phyloP scores from a whole-genome alignment of 2,113 vertebrate genomes.

The Emydura subglobosa region DNA sequence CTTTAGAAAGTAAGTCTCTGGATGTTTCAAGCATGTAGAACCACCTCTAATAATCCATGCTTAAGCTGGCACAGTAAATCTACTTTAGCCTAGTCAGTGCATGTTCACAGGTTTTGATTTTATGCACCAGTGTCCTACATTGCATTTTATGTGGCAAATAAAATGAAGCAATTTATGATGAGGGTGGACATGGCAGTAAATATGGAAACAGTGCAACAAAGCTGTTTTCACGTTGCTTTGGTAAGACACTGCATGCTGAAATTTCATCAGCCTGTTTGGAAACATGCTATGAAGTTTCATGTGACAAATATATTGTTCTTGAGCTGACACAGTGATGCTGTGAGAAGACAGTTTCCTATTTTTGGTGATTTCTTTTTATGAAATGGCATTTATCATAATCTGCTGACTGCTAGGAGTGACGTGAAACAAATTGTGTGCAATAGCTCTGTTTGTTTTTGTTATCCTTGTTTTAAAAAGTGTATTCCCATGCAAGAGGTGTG shows the following conservation, averaged over 20 bases:
- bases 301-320: not conserved
- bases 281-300: not conserved
- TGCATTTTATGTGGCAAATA: slow-evolving; percentile 29
- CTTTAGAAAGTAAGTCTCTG: slow-evolving; percentile 20
- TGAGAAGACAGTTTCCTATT: not conserved
- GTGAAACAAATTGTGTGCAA: not conserved
- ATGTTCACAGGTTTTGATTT: not conserved
- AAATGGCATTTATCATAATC: not conserved
- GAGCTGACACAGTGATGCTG: not conserved
- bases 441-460: slow-evolving; percentile 39
- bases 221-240: not conserved
- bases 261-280: slow-evolving; percentile 7
- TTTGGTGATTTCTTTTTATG: not conserved
- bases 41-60: not conserved
- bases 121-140: not conserved
- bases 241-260: not conserved
- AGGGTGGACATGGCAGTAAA: not conserved
- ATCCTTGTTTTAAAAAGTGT: not conserved
- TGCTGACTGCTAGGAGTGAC: not conserved
- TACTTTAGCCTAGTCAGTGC: not conserved
- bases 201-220: not conserved
- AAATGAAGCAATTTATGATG: slow-evolving; percentile 35
- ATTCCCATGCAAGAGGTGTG: not conserved
- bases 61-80: slow-evolving; percentile 19
- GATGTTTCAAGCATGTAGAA: not conserved